A percentile compares a stretch with the other conserved stretches of the same genome.
Conservation (phyloP, 1,140 invertebrate species). For the Drosophila equinoxialis region DNA sequence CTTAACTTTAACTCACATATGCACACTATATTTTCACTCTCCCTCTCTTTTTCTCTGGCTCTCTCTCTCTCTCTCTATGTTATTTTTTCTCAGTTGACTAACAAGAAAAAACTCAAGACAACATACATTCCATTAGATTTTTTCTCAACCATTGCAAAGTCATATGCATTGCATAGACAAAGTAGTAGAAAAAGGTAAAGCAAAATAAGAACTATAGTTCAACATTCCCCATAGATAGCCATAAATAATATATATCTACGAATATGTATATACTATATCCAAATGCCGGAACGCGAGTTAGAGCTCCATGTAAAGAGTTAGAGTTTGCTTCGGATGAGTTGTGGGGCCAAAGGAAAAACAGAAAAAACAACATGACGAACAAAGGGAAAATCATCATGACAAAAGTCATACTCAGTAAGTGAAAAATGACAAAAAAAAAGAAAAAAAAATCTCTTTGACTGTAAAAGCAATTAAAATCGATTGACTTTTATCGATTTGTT, state of each 20-base stretch:
- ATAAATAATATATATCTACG: slow-evolving; percentile 67
- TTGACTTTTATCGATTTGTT: background rate
- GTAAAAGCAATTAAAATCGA: slow-evolving; percentile 1
- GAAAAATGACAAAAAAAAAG: background rate
- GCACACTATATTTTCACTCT: slow-evolving; percentile 1
- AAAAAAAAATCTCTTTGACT: background rate
- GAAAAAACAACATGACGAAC: too few relatives aligned
- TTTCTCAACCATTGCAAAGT: slow-evolving; percentile 46
- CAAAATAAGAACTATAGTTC: background rate
- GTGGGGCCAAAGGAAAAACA: background rate
- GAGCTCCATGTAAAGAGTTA: slow-evolving; percentile 1
- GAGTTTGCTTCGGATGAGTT: background rate
- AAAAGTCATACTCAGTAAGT: slow-evolving; percentile 1
- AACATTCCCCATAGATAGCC: slow-evolving; percentile 47
- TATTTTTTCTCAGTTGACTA: slow-evolving; percentile 55
- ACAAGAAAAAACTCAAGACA: slow-evolving; percentile 69
- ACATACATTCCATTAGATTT: slow-evolving; percentile 69
- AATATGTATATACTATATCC: slow-evolving; percentile 39
- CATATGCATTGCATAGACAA: slow-evolving; percentile 11
- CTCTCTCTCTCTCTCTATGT: background rate
- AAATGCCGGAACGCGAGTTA: slow-evolving; percentile 38
- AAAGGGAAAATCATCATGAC: background rate
- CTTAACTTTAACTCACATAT: slow-evolving; percentile 19
- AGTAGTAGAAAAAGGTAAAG: too few relatives aligned
- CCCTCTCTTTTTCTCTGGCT: background rate